Evolutionary conservation across 1,140 invertebrate species (phyloP).

Genomic region (Nylanderia fulva): DNA sequence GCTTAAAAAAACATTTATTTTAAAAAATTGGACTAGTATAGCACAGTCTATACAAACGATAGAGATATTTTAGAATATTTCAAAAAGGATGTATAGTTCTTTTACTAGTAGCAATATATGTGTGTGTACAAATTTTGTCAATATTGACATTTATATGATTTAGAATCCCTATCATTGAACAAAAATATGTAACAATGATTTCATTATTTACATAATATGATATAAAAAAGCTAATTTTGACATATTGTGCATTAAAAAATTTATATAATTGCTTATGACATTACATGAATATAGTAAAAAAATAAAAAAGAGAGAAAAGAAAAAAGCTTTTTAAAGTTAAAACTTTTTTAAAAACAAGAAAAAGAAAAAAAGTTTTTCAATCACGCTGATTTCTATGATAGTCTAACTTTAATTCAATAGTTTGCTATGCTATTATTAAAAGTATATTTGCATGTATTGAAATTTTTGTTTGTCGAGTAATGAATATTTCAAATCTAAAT

Average conservation of each 20-base stretch:
- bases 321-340: too few relatives aligned
- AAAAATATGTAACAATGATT: too few relatives aligned
- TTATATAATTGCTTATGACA: too few relatives aligned
- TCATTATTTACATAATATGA: too few relatives aligned
- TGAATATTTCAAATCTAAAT: slow-evolving; percentile 27
- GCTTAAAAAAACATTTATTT: slow-evolving; percentile 5
- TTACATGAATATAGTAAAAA: too few relatives aligned
- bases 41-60: background rate
- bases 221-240: too few relatives aligned
- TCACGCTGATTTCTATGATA: background rate
- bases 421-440: slow-evolving; percentile 4
- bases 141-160: too few relatives aligned
- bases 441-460: slow-evolving; percentile 29
- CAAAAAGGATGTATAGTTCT: background rate
- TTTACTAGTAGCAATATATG: background rate
- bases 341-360: too few relatives aligned
- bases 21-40: background rate
- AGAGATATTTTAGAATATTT: background rate
- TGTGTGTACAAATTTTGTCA: background rate
- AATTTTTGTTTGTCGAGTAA: slow-evolving; percentile 24
- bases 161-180: too few relatives aligned
- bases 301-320: too few relatives aligned
- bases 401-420: slow-evolving; percentile 8
- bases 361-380: background rate
- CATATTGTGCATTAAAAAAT: too few relatives aligned